A percentile compares a stretch with the other conserved stretches of the same genome.
Conservation (phyloP, 2,113 vertebrate species). For the Gasterosteus nipponicus region DNA sequence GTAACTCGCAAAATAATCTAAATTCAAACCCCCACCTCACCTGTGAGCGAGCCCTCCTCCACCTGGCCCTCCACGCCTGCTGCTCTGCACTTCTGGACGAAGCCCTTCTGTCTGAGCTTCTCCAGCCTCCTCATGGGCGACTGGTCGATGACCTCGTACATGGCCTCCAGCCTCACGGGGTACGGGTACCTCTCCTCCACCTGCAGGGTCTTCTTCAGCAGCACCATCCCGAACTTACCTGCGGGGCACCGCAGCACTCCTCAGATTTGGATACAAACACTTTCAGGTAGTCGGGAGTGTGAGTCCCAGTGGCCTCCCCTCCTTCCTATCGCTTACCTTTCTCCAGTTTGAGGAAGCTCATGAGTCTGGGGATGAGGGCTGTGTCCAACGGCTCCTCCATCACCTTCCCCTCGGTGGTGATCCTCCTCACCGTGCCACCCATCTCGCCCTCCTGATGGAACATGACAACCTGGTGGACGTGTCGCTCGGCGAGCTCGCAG, state of each 20-base stretch:
- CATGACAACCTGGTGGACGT: slow-evolving; percentile 95
- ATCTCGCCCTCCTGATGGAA: slow-evolving; percentile 94
- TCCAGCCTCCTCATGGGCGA: slow-evolving; percentile 91
- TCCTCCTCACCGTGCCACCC: slow-evolving; percentile 90
- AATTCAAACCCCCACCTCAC: slow-evolving; percentile 27
- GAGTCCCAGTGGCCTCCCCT: not conserved
- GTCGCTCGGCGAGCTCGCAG: slow-evolving; percentile 94
- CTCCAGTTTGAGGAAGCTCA: slow-evolving; percentile 95
- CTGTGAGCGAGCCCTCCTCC: slow-evolving; percentile 75
- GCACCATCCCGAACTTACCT: slow-evolving; percentile 95
- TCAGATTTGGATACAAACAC: not conserved
- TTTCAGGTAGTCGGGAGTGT: no score
- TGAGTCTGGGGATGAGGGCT: slow-evolving; percentile 89
- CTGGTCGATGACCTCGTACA: slow-evolving; percentile 96
- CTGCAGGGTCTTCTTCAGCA: slow-evolving; percentile 95
- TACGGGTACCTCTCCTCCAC: slow-evolving; percentile 97
- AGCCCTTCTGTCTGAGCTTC: slow-evolving; percentile 94
- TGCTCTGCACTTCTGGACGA: slow-evolving; percentile 92
- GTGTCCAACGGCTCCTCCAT: slow-evolving; percentile 91
- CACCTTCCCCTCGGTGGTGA: slow-evolving; percentile 91
- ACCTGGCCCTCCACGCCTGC: slow-evolving; percentile 95
- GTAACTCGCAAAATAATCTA: not conserved
- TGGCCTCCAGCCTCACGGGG: slow-evolving; percentile 94
- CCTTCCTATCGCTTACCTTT: slow-evolving; percentile 80
- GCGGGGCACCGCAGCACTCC: not conserved